Conservation (phyloP, 2,797 vertebrate species). For the Tragelaphus oryx region DNA sequence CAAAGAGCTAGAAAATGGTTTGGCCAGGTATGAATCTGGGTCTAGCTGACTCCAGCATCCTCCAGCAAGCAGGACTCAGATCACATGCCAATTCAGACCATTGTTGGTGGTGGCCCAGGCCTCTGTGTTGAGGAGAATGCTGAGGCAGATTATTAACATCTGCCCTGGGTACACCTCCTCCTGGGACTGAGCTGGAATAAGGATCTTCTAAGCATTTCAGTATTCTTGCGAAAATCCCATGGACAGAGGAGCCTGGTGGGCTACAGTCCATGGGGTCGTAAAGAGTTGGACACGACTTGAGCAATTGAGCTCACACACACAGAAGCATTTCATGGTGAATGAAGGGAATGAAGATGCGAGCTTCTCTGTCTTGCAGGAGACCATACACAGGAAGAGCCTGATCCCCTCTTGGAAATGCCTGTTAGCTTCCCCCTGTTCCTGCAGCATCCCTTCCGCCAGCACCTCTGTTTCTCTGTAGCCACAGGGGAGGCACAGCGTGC, state of each 20-base stretch:
- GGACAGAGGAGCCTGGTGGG: neutral
- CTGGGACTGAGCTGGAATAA: neutral
- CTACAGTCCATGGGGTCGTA: neutral
- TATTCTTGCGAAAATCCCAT: neutral
- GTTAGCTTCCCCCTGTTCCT: conserved; percentile 63
- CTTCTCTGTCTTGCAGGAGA: conserved; percentile 35
- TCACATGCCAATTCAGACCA: neutral
- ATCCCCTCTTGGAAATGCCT: neutral
- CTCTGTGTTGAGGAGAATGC: neutral
- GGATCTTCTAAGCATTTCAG: neutral
- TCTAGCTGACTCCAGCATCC: neutral
- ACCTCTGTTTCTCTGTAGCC: conserved; percentile 59
- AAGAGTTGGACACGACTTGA: neutral
- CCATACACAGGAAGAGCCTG: neutral
- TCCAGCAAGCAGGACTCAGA: neutral
- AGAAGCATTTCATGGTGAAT: neutral
- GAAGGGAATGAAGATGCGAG: neutral
- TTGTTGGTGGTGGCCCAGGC: neutral
- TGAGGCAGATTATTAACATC: neutral
- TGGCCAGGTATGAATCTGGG: neutral
- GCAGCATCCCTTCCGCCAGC: conserved; percentile 62
- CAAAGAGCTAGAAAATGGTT: neutral
- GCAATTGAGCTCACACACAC: neutral
- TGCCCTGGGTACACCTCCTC: neutral
- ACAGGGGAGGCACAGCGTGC: neutral